Evolutionary conservation across 1,140 invertebrate species (phyloP).

Genomic region (Colletes gigas): DNA sequence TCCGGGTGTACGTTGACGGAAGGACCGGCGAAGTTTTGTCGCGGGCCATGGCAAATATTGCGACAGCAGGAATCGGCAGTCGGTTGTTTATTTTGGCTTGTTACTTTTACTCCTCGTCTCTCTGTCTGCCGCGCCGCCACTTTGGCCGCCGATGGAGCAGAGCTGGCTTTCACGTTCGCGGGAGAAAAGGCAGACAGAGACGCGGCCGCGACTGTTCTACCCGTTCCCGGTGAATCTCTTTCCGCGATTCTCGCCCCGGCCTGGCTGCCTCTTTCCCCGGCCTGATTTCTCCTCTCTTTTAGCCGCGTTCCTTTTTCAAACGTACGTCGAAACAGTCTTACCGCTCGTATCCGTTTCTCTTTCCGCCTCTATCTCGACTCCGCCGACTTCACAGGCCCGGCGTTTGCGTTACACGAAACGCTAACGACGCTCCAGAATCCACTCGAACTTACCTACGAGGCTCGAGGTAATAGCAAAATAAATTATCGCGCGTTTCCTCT

Average conservation of each 20-base stretch:
- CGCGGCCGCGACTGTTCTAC: background rate
- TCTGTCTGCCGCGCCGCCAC: slow-evolving; percentile 12
- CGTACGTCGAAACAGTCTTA: no score
- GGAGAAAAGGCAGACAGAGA: slow-evolving; percentile 24
- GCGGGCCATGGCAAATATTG: slow-evolving; percentile 42
- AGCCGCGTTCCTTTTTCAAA: background rate
- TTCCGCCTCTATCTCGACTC: no score
- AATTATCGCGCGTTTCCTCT: no score
- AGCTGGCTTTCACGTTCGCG: background rate
- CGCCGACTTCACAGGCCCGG: no score
- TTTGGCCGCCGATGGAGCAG: slow-evolving; percentile 7
- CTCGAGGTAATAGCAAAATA: no score
- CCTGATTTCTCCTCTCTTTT: background rate
- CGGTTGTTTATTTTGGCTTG: slow-evolving; percentile 57
- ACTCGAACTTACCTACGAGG: no score
- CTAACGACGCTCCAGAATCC: no score
- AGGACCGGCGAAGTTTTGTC: slow-evolving; percentile 42
- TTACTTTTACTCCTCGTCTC: slow-evolving; percentile 48
- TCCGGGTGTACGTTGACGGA: fast-evolving
- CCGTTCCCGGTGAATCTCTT: background rate
- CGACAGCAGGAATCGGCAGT: slow-evolving; percentile 54
- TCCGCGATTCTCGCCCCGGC: background rate
- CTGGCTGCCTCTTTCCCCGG: background rate
- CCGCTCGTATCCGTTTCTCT: no score
- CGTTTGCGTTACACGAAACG: no score